These are phyloP conservation scores for Colaptes auratus DNA, from an alignment of 2,113 vertebrate species.

Conservation along the genomic window DNA sequence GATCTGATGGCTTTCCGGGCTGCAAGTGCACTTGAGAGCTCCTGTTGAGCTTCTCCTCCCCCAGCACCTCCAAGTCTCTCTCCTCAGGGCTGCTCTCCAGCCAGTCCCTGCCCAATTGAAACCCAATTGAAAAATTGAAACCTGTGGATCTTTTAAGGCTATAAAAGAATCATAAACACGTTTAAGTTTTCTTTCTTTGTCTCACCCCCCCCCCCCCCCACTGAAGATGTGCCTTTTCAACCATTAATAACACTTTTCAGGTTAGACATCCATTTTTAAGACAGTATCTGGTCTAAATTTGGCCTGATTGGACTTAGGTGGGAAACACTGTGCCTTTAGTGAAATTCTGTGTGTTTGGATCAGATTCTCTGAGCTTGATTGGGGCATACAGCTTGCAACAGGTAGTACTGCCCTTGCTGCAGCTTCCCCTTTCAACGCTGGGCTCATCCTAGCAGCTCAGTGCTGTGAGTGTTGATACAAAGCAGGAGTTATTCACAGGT, in stretches of 20 bases:
- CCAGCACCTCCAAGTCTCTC: too few species aligned
- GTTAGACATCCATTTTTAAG: background rate
- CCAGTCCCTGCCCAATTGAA: too few species aligned
- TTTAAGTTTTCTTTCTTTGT: background rate
- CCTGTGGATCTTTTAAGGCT: background rate
- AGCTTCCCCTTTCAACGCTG: background rate
- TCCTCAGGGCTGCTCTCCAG: too few species aligned
- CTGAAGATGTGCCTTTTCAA: background rate
- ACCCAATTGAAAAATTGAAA: too few species aligned
- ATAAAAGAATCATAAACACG: background rate
- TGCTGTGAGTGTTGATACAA: background rate
- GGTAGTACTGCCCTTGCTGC: background rate
- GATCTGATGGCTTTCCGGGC: too few species aligned
- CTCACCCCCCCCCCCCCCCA: too few species aligned
- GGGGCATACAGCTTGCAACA: background rate
- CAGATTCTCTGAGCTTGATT: background rate
- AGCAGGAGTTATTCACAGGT: background rate
- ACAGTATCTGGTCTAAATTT: background rate
- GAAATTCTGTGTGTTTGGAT: background rate
- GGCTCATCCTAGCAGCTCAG: fast-evolving
- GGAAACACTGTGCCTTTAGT: background rate
- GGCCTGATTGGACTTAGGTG: background rate
- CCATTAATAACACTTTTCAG: background rate
- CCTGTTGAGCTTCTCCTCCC: too few species aligned
- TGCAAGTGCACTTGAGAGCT: too few species aligned